A percentile compares a stretch with the other conserved stretches of the same genome.
Conservation (phyloP, 2,888 invertebrate genomes). For the Keiferia lycopersicella region DNA sequence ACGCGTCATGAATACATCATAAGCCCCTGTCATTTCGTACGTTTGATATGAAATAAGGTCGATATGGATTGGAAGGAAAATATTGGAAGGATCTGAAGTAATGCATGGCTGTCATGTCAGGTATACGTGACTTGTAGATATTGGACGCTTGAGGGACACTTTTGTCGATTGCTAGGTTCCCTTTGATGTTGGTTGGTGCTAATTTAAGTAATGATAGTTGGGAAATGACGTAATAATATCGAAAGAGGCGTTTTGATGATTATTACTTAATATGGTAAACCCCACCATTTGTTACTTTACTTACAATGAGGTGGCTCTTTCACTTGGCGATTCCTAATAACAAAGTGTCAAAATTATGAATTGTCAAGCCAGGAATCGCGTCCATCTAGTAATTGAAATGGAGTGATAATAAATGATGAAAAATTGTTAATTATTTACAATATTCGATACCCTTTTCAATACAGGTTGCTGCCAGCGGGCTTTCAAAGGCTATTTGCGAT, state of each 20-base stretch:
- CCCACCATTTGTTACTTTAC: no score
- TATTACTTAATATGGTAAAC: background rate
- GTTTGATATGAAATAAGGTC: constrained; percentile 27
- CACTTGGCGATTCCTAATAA: no score
- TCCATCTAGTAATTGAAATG: background rate
- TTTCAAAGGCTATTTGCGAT: constrained; percentile 72
- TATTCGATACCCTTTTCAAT: constrained; percentile 57
- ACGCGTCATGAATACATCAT: constrained; percentile 50
- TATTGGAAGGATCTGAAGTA: constrained; percentile 5
- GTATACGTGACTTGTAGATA: constrained; percentile 19
- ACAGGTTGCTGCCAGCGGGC: constrained; percentile 52
- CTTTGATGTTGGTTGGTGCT: background rate
- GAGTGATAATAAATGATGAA: background rate
- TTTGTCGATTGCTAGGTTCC: background rate
- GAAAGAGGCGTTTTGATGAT: background rate
- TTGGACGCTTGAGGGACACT: constrained; percentile 17
- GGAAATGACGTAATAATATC: background rate
- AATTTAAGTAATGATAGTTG: background rate
- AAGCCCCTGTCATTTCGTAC: constrained; percentile 34
- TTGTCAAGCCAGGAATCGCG: no score
- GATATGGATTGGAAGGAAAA: constrained; percentile 17
- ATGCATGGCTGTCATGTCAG: constrained; percentile 1
- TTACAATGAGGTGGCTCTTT: no score
- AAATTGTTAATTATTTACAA: constrained; percentile 1
- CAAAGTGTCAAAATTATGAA: no score